These are phyloP conservation scores for Poeciliopsis turrubarensis DNA, from an alignment of 2,113 vertebrate genomes.

Conservation along the genomic window DNA sequence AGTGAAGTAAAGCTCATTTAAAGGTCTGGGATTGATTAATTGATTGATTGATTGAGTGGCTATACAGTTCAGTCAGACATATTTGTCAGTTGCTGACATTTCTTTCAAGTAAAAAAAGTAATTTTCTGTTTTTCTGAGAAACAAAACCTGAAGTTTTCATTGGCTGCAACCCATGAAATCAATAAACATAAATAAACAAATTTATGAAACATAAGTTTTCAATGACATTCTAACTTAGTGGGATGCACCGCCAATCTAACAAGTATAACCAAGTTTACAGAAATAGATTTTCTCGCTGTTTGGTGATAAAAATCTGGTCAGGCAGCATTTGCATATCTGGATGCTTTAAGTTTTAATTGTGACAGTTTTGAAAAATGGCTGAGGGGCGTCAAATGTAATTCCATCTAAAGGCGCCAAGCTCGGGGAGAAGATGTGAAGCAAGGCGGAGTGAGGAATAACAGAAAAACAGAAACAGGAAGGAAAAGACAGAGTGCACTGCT, in stretches of 20 bases:
- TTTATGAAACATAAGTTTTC: background rate
- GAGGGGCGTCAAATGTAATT: constrained; percentile 13
- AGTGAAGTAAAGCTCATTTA: too few species aligned
- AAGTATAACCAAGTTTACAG: constrained; percentile 27
- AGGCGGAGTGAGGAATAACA: constrained; percentile 20
- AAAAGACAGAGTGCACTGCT: constrained; percentile 35
- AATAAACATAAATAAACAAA: too few species aligned
- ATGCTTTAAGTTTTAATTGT: background rate
- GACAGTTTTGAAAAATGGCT: background rate
- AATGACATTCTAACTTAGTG: too few species aligned
- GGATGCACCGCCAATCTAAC: background rate
- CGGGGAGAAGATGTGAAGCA: constrained; percentile 11
- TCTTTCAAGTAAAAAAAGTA: too few species aligned
- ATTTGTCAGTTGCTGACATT: background rate
- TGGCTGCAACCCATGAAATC: too few species aligned
- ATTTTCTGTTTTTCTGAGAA: too few species aligned
- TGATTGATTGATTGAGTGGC: background rate
- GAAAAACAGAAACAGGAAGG: constrained; percentile 28
- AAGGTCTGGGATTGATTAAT: background rate
- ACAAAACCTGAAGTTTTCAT: too few species aligned
- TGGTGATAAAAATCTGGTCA: background rate
- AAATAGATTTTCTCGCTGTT: background rate
- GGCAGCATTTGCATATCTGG: too few species aligned
- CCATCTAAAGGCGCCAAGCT: constrained; percentile 9
- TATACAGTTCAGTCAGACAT: background rate